Evolutionary conservation across 2,888 invertebrate genomes (phyloP), one percentile per base, ranked within the genome.

Genomic region (Girardia tigrina): DNA sequence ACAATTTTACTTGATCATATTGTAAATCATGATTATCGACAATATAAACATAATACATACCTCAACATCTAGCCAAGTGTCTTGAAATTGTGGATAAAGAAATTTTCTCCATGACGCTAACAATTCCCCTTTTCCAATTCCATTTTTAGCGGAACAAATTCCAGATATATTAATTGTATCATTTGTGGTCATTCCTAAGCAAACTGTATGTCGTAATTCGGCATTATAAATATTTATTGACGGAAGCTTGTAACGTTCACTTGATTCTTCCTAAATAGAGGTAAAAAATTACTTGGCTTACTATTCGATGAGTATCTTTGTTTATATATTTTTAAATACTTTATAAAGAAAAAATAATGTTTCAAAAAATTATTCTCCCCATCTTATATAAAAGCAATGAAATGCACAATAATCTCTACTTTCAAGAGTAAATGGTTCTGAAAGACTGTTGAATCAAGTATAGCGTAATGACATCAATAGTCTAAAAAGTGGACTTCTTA

Each of bases 21-120:
- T n/a, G n/a, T n/a, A n/a, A n/a, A n/a, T n/a, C n/a, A n/a, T n/a
- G n/a, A n/a, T n/a, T n/a, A n/a, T n/a, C n/a, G n/a, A n/a, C n/a
- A 56, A 73, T 8, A 42, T 20, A 36, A 6, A 26, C 20, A 4
- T n/a, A 29, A 23, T 29, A 36, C 6, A 36, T 29, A 73, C 73
- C n/a, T 73, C 36, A 73, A 26, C 4, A 73, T 73, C 73, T 20
- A 73, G 12, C 73, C 73, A 73, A 69, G 73, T 73, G 26, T 28
- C 28, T 6, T 73, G 26, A 36, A 73, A 42, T 20, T 28, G 36
- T 28, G 73, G 73, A 73, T 28, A 26, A n/a, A 73, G 73, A 26
- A 36, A 42, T 29, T 26, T 73, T 28, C 36, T 28, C 73, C 73
- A 73, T 36, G 6, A 20, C 1, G 36, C 29, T 14, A 28, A 14